Percentiles rank a stretch among this genome's conserved stretches.
These are phyloP conservation scores for Ammodytes dubius DNA, from an alignment of 2,113 vertebrate genomes.

Conservation along the genomic window DNA sequence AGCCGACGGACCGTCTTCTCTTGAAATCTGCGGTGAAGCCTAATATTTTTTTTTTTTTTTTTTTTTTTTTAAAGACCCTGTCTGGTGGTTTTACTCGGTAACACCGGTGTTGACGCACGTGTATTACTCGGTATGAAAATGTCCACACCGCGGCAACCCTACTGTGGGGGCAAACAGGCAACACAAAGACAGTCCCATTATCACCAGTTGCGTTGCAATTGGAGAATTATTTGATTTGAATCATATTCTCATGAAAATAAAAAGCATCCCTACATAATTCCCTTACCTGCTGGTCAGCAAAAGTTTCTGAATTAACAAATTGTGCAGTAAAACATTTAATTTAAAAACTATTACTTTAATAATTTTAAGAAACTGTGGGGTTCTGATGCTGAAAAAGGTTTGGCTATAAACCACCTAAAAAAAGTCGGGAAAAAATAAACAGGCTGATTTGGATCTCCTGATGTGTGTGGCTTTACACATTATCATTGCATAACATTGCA, in stretches of 20 bases:
- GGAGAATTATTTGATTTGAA: neutral
- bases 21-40: too few relatives aligned
- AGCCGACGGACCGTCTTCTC: too few relatives aligned
- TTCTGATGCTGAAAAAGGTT: neutral
- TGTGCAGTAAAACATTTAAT: neutral
- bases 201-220: neutral
- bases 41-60: too few relatives aligned
- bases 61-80: too few relatives aligned
- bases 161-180: neutral
- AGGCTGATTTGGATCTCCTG: neutral
- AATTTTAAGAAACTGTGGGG: neutral
- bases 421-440: too few relatives aligned
- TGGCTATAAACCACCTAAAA: neutral
- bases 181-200: neutral
- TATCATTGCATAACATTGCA: neutral
- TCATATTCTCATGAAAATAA: neutral
- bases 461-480: neutral
- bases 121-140: too few relatives aligned
- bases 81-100: too few relatives aligned
- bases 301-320: neutral
- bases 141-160: too few relatives aligned
- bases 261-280: neutral
- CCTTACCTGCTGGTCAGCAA: neutral
- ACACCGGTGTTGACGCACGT: too few relatives aligned
- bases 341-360: neutral